Evolutionary conservation across 2,888 invertebrate genomes (phyloP).

Genomic region (Apodemia zela): DNA sequence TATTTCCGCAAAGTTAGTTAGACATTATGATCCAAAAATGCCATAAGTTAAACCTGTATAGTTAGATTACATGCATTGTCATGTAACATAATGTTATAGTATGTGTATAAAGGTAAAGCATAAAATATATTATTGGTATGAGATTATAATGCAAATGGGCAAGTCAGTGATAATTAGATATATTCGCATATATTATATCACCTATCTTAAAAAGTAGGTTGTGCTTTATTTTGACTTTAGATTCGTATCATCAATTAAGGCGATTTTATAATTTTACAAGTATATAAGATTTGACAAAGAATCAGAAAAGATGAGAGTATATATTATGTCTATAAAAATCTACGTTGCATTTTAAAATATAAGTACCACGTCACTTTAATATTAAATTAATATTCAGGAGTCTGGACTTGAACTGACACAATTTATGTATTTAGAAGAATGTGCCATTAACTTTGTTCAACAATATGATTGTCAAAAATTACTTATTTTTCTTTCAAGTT

Average conservation of each 20-base stretch:
- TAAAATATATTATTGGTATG: neutral
- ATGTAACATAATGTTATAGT: neutral
- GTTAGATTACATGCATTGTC: too few species aligned
- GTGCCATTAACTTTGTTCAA: too few species aligned
- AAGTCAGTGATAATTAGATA: neutral
- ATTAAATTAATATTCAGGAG: too few species aligned
- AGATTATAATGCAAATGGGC: neutral
- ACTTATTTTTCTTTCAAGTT: neutral
- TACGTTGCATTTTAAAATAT: neutral
- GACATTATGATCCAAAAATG: neutral
- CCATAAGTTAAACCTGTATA: neutral
- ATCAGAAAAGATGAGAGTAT: too few species aligned
- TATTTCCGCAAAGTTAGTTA: neutral
- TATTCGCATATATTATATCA: neutral
- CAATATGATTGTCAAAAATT: neutral
- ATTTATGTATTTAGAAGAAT: neutral
- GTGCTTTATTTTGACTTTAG: neutral
- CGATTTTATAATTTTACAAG: neutral
- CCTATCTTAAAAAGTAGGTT: neutral
- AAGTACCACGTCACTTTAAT: too few species aligned
- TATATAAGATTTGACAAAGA: neutral
- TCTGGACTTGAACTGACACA: too few species aligned
- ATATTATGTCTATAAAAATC: neutral
- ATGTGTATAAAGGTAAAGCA: neutral
- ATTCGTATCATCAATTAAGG: neutral